Percentiles rank a stretch among this genome's conserved stretches.
These are phyloP conservation scores for Cathartes aura DNA, from an alignment of 2,113 vertebrate genomes.

Conservation along the genomic window DNA sequence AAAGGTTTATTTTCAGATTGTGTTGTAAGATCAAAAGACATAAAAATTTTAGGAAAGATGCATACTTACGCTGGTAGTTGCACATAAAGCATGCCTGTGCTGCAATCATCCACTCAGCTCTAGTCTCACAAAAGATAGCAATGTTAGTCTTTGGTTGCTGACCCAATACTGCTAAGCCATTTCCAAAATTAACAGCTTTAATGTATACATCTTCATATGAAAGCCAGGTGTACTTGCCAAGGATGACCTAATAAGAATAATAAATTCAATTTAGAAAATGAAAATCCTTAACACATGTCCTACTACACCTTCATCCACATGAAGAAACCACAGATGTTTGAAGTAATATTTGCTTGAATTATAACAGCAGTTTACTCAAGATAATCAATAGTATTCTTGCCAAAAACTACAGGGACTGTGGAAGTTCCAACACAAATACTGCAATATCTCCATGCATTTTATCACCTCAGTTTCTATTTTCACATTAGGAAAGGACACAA, in stretches of 20 bases:
- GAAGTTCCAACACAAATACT: neutral
- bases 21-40: neutral
- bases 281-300: neutral
- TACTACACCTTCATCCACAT: neutral
- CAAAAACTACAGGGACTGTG: neutral
- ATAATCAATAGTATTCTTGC: neutral
- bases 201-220: slow-evolving; percentile 84
- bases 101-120: slow-evolving; percentile 92
- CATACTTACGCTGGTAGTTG: slow-evolving; percentile 90
- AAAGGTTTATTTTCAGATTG: neutral
- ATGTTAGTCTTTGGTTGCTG: slow-evolving; percentile 90
- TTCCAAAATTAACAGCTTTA: slow-evolving; percentile 85
- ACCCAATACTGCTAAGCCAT: slow-evolving; percentile 86
- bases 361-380: neutral
- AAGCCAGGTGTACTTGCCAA: slow-evolving; percentile 91
- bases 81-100: slow-evolving; percentile 94
- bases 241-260: slow-evolving; percentile 83
- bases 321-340: neutral
- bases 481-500: neutral
- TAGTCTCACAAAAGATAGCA: slow-evolving; percentile 95
- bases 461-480: neutral
- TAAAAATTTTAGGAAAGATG: neutral
- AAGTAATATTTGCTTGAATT: neutral
- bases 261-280: neutral
- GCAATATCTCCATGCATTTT: fast-evolving